phyloP scores from a whole-genome alignment of 2,113 vertebrate genomes.

The Ahaetulla prasina region DNA sequence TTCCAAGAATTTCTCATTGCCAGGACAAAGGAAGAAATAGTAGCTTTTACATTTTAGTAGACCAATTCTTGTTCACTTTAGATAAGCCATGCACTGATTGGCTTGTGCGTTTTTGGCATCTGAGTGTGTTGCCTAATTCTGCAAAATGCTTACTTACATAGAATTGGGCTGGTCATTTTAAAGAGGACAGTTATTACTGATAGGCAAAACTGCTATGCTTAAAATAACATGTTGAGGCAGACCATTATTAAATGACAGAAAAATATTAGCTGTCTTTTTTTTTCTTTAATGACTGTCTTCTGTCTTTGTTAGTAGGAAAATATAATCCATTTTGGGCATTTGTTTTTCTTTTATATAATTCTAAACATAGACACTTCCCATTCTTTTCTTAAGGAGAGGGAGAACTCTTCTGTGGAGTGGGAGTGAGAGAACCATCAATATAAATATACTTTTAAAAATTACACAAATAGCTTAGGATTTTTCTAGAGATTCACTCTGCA shows the following conservation, averaged over 20 bases:
- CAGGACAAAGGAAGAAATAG: not conserved
- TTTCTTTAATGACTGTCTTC: conserved; percentile 19
- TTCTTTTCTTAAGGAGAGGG: not conserved
- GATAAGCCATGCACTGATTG: too few species aligned
- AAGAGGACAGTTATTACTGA: not conserved
- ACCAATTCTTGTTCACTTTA: not conserved
- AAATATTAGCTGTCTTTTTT: conserved; percentile 14
- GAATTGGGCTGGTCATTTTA: not conserved
- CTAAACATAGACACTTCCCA: not conserved
- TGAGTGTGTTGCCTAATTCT: not conserved
- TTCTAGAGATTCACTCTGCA: not conserved
- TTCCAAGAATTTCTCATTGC: too few species aligned
- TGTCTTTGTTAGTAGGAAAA: conserved; percentile 47
- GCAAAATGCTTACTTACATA: not conserved
- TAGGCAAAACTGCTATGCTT: not conserved
- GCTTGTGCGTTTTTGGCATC: not conserved
- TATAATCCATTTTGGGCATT: conserved; percentile 40
- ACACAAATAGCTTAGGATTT: conserved; percentile 18
- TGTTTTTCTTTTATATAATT: conserved; percentile 23
- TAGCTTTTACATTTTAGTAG: not conserved
- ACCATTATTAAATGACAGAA: not conserved
- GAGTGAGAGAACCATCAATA: conserved; percentile 50
- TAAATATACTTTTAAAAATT: conserved; percentile 57
- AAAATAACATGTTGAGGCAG: too few species aligned
- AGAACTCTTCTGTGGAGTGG: not conserved